Conservation (phyloP, 2,113 vertebrate genomes). For the Psettodes erumei region DNA sequence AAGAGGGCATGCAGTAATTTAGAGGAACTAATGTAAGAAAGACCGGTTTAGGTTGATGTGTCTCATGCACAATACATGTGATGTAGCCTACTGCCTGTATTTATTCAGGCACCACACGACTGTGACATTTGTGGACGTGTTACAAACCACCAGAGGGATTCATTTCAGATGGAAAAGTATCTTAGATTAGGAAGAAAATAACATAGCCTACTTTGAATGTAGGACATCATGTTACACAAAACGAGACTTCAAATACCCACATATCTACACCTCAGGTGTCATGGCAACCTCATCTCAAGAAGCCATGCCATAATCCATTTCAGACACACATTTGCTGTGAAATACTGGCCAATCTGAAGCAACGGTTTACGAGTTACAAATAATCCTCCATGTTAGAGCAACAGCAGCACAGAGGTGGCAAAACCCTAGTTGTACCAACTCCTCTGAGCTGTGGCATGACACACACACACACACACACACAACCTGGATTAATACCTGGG, state of each 20-base stretch:
- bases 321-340: constrained; percentile 38
- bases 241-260: constrained; percentile 52
- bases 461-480: not conserved
- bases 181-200: constrained; percentile 51
- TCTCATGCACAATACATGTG: constrained; percentile 29
- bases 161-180: constrained; percentile 33
- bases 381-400: constrained; percentile 51
- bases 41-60: not conserved
- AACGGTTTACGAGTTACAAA: constrained; percentile 33
- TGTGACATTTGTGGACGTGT: constrained; percentile 30
- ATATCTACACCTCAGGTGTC: constrained; percentile 67
- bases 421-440: constrained; percentile 7
- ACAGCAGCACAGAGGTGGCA: constrained; percentile 4
- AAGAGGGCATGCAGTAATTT: not conserved
- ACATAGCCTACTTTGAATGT: constrained; percentile 65
- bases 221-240: constrained; percentile 65
- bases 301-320: constrained; percentile 53
- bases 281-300: constrained; percentile 65
- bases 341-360: constrained; percentile 57
- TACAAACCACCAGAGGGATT: constrained; percentile 58
- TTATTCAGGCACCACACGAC: constrained; percentile 3
- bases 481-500: constrained; percentile 47
- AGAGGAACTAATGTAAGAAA: constrained; percentile 11
- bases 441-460: not conserved
- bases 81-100: constrained; percentile 1